Evolutionary conservation across 2,888 invertebrate genomes (phyloP).

Genomic region (Petrolisthes manimaculis): DNA sequence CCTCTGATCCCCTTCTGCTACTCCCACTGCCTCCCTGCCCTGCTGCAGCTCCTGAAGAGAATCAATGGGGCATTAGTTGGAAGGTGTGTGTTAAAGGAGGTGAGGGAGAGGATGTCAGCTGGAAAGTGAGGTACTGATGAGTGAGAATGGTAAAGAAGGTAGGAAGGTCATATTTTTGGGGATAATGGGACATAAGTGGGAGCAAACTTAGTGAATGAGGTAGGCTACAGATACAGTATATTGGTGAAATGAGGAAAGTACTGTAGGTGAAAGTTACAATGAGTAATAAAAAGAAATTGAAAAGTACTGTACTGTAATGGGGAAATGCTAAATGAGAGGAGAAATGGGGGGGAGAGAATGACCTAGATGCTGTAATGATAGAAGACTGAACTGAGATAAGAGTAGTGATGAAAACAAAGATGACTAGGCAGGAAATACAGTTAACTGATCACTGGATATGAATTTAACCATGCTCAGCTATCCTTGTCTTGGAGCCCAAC

Average conservation of each 20-base stretch:
- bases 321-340: conserved; percentile 5
- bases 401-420: neutral
- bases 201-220: neutral
- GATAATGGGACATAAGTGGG: neutral
- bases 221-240: neutral
- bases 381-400: neutral
- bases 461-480: too few relatives aligned
- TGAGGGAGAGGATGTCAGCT: neutral
- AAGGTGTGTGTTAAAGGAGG: neutral
- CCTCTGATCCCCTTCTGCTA: conserved; percentile 18
- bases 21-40: conserved; percentile 20
- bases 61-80: too few relatives aligned
- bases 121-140: neutral
- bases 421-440: neutral
- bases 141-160: neutral
- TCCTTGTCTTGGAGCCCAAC: too few relatives aligned
- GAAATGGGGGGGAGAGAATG: neutral
- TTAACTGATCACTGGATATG: too few relatives aligned
- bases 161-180: neutral
- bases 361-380: neutral
- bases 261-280: neutral
- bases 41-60: conserved; percentile 33
- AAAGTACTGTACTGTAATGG: neutral
- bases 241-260: neutral
- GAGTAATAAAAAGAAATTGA: neutral